These are phyloP conservation scores for Paramisgurnus dabryanus DNA, from an alignment of 2,113 vertebrate species.

Conservation along the genomic window DNA sequence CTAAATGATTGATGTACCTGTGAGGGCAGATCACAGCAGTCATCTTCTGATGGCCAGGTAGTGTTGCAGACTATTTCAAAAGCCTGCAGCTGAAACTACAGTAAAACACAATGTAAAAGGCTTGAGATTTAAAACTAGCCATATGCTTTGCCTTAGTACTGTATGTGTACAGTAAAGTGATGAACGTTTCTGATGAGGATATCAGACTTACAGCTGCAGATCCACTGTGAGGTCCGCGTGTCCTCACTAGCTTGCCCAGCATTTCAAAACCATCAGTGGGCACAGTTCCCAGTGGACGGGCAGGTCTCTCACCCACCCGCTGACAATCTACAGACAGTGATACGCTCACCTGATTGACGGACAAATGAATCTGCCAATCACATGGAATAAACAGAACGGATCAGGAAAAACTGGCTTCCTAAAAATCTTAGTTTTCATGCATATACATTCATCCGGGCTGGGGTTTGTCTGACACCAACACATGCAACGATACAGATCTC, in stretches of 20 bases:
- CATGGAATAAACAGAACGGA: neutral
- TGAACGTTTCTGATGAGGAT: too few relatives aligned
- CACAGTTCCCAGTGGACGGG: slow-evolving; percentile 73
- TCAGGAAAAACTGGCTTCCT: neutral
- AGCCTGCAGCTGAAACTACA: slow-evolving; percentile 89
- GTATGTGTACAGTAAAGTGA: neutral
- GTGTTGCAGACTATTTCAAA: slow-evolving; percentile 85
- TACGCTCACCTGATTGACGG: slow-evolving; percentile 80
- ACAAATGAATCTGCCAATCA: slow-evolving; percentile 83
- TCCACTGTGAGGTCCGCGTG: slow-evolving; percentile 83
- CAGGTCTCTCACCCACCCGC: slow-evolving; percentile 79
- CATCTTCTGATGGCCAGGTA: slow-evolving; percentile 79
- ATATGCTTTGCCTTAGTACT: neutral
- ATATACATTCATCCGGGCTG: neutral
- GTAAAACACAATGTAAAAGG: neutral
- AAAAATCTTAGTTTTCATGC: neutral
- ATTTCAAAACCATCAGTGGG: slow-evolving; percentile 83
- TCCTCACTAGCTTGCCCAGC: slow-evolving; percentile 86
- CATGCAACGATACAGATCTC: neutral
- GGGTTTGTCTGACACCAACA: neutral
- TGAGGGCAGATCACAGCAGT: slow-evolving; percentile 88
- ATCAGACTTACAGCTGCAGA: slow-evolving; percentile 77
- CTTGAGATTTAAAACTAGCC: neutral
- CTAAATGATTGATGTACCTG: slow-evolving; percentile 69
- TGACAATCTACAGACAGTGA: slow-evolving; percentile 88